A percentile compares a stretch with the other conserved stretches of the same genome.
phyloP scores from a whole-genome alignment of 2,888 invertebrate genomes.

The Entomobrya proxima region DNA sequence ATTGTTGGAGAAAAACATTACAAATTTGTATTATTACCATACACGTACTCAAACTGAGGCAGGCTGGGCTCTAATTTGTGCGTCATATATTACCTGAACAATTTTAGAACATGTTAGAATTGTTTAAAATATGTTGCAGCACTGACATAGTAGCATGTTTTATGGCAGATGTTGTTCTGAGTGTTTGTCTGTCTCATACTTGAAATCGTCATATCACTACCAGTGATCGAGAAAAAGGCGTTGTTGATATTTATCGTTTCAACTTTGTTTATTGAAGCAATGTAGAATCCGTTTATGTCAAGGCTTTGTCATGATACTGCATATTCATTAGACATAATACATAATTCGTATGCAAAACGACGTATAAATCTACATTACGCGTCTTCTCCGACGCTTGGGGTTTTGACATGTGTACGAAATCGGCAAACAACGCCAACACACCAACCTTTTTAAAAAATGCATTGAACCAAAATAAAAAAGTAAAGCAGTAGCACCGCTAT shows the following conservation, averaged over 20 bases:
- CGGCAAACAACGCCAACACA: constrained; percentile 1
- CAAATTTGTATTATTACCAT: constrained; percentile 26
- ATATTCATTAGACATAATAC: constrained; percentile 39
- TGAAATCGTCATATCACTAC: constrained; percentile 16
- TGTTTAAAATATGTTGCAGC: background rate
- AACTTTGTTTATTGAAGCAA: constrained; percentile 1
- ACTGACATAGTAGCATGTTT: background rate
- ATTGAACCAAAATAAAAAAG: background rate
- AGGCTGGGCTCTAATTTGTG: background rate
- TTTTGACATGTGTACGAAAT: background rate
- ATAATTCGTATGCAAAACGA: constrained; percentile 26
- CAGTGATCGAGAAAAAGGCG: constrained; percentile 3
- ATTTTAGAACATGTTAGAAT: background rate
- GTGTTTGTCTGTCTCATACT: background rate
- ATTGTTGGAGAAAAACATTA: constrained; percentile 13
- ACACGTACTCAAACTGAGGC: background rate
- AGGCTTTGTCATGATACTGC: constrained; percentile 39
- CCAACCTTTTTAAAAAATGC: background rate
- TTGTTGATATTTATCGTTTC: constrained; percentile 21
- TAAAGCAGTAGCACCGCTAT: background rate
- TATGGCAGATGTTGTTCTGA: background rate
- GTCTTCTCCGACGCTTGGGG: background rate
- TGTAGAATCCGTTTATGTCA: constrained; percentile 26
- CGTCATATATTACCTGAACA: background rate
- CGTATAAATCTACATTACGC: background rate